Evolutionary conservation across 2,888 invertebrate genomes (phyloP).

Genomic region (Dusona sp.): DNA sequence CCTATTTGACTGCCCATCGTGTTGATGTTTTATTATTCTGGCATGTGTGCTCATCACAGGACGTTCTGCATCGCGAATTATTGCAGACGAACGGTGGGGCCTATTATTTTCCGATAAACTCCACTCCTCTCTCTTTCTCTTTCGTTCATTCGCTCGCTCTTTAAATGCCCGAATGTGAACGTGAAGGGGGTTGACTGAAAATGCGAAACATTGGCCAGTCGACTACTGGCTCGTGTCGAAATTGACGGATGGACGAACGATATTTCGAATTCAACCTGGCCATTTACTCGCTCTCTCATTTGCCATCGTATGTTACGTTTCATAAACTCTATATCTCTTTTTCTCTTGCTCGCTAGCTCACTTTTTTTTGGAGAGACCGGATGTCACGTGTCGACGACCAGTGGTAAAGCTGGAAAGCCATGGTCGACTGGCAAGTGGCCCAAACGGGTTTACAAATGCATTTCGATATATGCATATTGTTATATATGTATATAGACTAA

Average conservation of each 20-base stretch:
- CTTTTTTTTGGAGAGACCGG: slow-evolving; percentile 35
- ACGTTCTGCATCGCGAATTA: slow-evolving; percentile 53
- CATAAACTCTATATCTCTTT: slow-evolving; percentile 33
- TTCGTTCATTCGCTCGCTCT: slow-evolving; percentile 31
- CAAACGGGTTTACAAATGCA: slow-evolving; percentile 60
- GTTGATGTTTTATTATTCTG: slow-evolving; percentile 60
- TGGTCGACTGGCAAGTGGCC: slow-evolving; percentile 68
- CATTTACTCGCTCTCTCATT: slow-evolving; percentile 52
- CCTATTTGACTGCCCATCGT: slow-evolving; percentile 16
- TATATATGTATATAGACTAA: slow-evolving; percentile 11
- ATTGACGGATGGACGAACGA: slow-evolving; percentile 68
- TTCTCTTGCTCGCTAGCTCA: slow-evolving; percentile 8
- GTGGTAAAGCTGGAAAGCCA: slow-evolving; percentile 57
- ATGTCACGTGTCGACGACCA: slow-evolving; percentile 62
- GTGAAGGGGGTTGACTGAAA: slow-evolving; percentile 45
- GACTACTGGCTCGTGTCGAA: slow-evolving; percentile 58
- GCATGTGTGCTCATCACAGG: slow-evolving; percentile 37
- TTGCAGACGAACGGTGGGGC: slow-evolving; percentile 58
- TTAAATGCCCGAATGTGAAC: slow-evolving; percentile 39
- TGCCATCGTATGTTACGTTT: slow-evolving; percentile 13
- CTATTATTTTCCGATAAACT: slow-evolving; percentile 69
- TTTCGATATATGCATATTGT: slow-evolving; percentile 39
- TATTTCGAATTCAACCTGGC: slow-evolving; percentile 66
- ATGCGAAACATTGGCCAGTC: slow-evolving; percentile 55
- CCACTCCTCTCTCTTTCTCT: slow-evolving; percentile 19